These are phyloP conservation scores for Cyphomyrus discorhynchus DNA, from an alignment of 2,113 vertebrate species.

Conservation along the genomic window DNA sequence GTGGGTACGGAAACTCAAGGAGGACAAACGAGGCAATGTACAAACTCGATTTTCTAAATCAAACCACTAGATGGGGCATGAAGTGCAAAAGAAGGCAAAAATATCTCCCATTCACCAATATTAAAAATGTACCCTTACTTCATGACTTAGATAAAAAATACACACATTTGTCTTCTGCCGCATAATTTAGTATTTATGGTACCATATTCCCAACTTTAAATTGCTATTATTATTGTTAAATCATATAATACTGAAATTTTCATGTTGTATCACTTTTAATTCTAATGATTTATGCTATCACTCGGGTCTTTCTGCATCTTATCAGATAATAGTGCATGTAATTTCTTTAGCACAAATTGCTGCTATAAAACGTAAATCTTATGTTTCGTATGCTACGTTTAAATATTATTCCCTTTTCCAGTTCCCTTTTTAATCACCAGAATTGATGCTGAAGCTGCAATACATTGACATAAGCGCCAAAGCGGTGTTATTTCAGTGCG, in stretches of 20 bases:
- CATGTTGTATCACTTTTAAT: not conserved
- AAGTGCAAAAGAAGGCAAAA: not conserved
- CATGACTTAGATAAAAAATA: not conserved
- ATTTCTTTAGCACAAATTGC: not conserved
- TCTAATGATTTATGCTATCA: not conserved
- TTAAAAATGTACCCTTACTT: not conserved
- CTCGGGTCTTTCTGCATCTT: not conserved
- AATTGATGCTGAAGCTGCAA: not conserved
- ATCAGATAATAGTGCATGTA: not conserved
- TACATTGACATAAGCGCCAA: not conserved
- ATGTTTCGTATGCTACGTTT: not conserved
- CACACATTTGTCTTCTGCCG: not conserved
- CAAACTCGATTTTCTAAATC: not conserved
- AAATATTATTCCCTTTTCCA: not conserved
- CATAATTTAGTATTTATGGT: not conserved
- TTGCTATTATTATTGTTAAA: not conserved
- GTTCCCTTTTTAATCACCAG: not conserved
- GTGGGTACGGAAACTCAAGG: constrained; percentile 24
- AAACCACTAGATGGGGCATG: constrained; percentile 36
- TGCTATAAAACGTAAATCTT: not conserved
- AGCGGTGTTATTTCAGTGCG: not conserved
- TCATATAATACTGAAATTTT: not conserved
- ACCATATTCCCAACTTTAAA: not conserved
- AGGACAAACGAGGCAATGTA: constrained; percentile 13
- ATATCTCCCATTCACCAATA: not conserved